Base-by-base conservation (phyloP, 2,797 vertebrate species). In the Pyrocephalus nanus region DNA sequence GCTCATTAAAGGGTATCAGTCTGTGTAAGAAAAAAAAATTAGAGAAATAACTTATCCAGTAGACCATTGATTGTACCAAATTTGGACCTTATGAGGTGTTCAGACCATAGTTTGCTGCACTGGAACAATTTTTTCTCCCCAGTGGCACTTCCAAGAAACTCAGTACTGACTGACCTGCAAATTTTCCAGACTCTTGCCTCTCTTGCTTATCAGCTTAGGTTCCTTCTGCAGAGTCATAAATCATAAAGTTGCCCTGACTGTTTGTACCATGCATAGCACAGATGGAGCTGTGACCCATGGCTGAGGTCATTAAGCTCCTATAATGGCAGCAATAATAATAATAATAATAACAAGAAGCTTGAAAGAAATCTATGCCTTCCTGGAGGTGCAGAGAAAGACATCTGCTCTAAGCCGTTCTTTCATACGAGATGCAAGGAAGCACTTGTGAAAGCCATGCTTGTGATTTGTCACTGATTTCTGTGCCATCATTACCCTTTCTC, bases 401-500 rank as follows among this genome's bases (percentile, higher is more conserved):
- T 84, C 62, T 90, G 82, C 73, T 88, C 43, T 38, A 62, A 72
- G 65, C 54, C 86, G 11, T 43, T 86, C 51, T 83, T 92, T 57
- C 76, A 61, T 50, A 47, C 11, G 55, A 51, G n/a, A 71, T 72
- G 26, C 20, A 84, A 70, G 82, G 62, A 76, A 77, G 66, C 40
- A 32, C 36, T 53, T 50, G 43, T 19, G 38, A 70, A 89, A 83
- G 32, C 32, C 7, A 2, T 34, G 23, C 43, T 51, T 61, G 15
- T 62, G 69, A 72, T 89, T 91, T 77, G 18, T 61, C 70, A 66
- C 67, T 93, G 82, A 85, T 92, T 81, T 87, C 69, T 84, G 42
- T 79, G 65, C 43, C 53, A 51, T 83, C 10, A 3, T 75, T 61
- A 92, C 73, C 14, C 65, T 85, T 93, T 58, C 51, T 92, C 45